phyloP scores from a whole-genome alignment of 2,113 vertebrate species.

The Sinocyclocheilus rhinocerous region DNA sequence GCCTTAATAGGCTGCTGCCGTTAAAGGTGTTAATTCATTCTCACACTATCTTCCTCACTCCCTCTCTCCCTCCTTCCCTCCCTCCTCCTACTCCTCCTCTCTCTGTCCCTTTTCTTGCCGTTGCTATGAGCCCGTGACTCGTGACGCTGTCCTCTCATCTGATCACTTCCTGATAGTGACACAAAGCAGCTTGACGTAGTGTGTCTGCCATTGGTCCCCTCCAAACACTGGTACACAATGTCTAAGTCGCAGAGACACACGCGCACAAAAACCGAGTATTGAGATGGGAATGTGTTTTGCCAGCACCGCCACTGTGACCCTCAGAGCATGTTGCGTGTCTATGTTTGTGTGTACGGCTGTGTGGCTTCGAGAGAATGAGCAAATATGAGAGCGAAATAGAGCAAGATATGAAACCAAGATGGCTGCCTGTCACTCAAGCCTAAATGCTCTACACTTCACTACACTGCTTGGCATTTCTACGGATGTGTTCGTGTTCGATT shows the following conservation, averaged over 20 bases:
- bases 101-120: conserved; percentile 32
- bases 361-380: not conserved
- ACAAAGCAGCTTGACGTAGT: conserved; percentile 36
- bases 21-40: conserved; percentile 56
- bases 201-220: conserved; percentile 32
- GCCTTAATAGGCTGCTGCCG: conserved; percentile 50
- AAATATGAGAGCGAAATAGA: not conserved
- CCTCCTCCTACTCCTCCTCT: not conserved
- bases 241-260: conserved; percentile 15
- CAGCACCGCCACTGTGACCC: conserved; percentile 2
- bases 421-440: conserved; percentile 15
- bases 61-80: not conserved
- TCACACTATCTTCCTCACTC: conserved; percentile 43
- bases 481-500: not conserved
- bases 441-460: not conserved
- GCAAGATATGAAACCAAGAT: conserved; percentile 23
- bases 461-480: not conserved
- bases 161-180: conserved; percentile 36
- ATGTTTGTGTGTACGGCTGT: not conserved
- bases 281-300: conserved; percentile 15
- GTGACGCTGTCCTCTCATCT: conserved; percentile 10
- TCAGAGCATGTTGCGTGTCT: not conserved
- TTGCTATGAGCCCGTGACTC: conserved; percentile 41
- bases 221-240: conserved; percentile 13
- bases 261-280: not conserved